Percentiles rank a stretch among this genome's conserved stretches.
Conservation (phyloP, 2,113 vertebrate genomes). For the Tamias sibiricus region DNA sequence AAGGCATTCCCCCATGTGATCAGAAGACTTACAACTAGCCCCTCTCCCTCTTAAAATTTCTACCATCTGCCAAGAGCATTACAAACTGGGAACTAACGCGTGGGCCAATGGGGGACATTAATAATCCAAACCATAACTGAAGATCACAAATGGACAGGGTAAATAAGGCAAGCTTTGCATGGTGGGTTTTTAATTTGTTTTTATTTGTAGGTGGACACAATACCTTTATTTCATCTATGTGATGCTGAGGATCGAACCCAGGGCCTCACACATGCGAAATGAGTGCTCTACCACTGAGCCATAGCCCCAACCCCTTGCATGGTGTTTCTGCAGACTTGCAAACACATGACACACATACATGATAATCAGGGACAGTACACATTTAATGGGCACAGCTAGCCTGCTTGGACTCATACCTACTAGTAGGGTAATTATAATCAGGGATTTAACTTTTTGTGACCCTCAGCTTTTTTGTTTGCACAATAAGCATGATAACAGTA, state of each 20-base stretch:
- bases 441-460: neutral
- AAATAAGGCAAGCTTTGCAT: neutral
- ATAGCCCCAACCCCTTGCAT: neutral
- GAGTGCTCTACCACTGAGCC: no score
- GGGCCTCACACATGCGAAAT: no score
- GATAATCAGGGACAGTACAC: neutral
- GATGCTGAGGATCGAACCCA: no score
- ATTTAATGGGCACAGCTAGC: neutral
- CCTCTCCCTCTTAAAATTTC: neutral
- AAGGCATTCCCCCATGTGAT: neutral
- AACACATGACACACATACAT: neutral
- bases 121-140: neutral
- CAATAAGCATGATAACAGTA: neutral
- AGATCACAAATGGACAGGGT: neutral
- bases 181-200: no score
- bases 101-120: neutral
- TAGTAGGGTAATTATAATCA: neutral
- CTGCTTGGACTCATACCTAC: neutral
- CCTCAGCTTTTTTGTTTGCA: neutral
- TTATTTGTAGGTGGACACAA: no score
- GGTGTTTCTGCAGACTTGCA: neutral
- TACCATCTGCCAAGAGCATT: neutral
- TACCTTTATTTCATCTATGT: no score
- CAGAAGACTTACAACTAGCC: neutral
- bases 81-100: neutral